Conservation (phyloP, 2,797 vertebrate species). For the Melanotaenia nigrans region DNA sequence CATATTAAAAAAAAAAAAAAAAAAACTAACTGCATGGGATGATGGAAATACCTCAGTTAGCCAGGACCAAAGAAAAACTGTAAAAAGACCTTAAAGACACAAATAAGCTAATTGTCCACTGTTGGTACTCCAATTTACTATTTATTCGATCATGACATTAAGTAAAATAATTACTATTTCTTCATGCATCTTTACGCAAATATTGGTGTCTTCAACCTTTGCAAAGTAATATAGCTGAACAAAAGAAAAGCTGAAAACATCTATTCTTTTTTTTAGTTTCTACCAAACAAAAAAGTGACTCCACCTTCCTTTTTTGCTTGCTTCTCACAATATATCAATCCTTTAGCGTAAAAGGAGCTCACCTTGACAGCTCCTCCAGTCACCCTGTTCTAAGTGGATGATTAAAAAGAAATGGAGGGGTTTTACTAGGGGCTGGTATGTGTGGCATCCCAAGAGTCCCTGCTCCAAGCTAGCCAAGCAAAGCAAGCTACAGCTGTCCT, state of each 20-base stretch:
- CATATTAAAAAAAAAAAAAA: too few species aligned
- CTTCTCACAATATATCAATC: slow-evolving; percentile 69
- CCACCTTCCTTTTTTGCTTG: slow-evolving; percentile 37
- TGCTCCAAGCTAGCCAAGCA: slow-evolving; percentile 90
- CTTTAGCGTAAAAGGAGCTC: slow-evolving; percentile 80
- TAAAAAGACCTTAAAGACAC: too few species aligned
- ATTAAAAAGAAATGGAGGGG: slow-evolving; percentile 99
- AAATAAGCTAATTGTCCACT: neutral
- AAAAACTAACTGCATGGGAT: too few species aligned
- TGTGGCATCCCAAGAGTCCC: slow-evolving; percentile 90
- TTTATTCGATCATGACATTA: neutral
- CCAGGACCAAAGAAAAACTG: neutral
- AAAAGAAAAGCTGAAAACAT: slow-evolving; percentile 32
- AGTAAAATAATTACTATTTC: neutral
- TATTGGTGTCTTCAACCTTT: neutral
- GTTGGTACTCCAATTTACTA: neutral
- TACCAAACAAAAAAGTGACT: slow-evolving; percentile 50
- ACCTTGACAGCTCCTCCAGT: slow-evolving; percentile 95
- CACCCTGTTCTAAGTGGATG: slow-evolving; percentile 99
- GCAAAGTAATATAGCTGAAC: slow-evolving; percentile 15
- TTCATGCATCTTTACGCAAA: neutral
- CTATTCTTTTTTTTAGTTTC: slow-evolving; percentile 16
- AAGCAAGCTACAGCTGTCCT: slow-evolving; percentile 98
- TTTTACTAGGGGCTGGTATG: slow-evolving; percentile 94
- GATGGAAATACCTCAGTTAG: too few species aligned